Evolutionary conservation across 2,113 vertebrate species (phyloP).

Genomic region (Carlito syrichta): DNA sequence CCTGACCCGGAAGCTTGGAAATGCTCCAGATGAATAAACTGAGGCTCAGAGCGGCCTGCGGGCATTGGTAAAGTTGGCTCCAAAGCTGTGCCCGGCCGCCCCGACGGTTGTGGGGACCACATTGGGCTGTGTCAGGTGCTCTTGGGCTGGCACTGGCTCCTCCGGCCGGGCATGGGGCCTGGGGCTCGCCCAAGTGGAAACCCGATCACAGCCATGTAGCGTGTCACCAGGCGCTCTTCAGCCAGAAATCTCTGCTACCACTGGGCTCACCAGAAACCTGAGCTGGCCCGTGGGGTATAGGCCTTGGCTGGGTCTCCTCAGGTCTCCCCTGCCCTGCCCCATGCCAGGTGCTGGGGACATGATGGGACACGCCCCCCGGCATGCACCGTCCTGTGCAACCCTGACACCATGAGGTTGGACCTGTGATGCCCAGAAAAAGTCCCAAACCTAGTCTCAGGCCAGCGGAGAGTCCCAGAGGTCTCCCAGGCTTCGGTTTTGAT

Average conservation of each 20-base stretch:
- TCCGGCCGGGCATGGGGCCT: background rate
- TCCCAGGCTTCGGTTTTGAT: background rate
- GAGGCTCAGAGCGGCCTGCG: background rate
- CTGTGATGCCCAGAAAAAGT: background rate
- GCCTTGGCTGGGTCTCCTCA: background rate
- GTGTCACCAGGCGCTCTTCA: background rate
- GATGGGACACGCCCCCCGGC: fast-evolving
- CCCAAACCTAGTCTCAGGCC: too few relatives aligned
- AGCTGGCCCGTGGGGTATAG: background rate
- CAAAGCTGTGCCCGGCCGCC: fast-evolving
- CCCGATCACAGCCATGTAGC: background rate
- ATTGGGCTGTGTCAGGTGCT: background rate
- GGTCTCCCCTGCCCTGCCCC: background rate
- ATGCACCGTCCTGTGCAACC: background rate
- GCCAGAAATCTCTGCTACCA: background rate
- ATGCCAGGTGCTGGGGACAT: background rate
- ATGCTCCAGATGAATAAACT: background rate
- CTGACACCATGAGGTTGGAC: background rate
- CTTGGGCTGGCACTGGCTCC: background rate
- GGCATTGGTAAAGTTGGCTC: background rate
- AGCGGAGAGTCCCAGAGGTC: background rate
- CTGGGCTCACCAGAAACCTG: background rate
- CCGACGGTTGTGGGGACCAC: fast-evolving
- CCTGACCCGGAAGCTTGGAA: too few relatives aligned
- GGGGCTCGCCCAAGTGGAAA: conserved; percentile 26